These are phyloP conservation scores for Scaptomyza pallida DNA, from an alignment of 1,140 invertebrate genomes.

Conservation along the genomic window DNA sequence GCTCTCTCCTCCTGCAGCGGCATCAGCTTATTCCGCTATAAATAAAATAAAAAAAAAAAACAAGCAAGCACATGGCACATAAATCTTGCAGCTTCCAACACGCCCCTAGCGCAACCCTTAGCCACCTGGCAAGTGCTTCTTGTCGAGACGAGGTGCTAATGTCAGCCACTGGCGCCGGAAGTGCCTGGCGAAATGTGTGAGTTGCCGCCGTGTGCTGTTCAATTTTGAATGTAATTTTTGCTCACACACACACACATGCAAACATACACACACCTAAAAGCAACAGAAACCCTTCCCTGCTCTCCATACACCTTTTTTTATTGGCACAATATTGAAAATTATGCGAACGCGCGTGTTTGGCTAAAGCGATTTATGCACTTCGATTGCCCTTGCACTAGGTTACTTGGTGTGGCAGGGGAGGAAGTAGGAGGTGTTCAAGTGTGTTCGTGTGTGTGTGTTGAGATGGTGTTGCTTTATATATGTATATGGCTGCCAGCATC, in stretches of 20 bases:
- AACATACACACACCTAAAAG: conserved; percentile 3
- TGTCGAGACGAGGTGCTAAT: conserved; percentile 69
- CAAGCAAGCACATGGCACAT: conserved; percentile 61
- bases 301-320: conserved; percentile 53
- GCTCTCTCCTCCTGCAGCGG: conserved; percentile 22
- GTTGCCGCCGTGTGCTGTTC: conserved; percentile 54
- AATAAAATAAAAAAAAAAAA: conserved; percentile 23
- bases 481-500: neutral
- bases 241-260: conserved; percentile 25
- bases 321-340: conserved; percentile 79
- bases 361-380: conserved; percentile 70
- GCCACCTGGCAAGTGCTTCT: conserved; percentile 43
- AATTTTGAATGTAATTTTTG: conserved; percentile 78
- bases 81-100: conserved; percentile 57
- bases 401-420: neutral
- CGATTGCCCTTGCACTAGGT: conserved; percentile 12
- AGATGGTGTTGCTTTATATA: no score
- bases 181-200: conserved; percentile 51
- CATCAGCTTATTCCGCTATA: conserved; percentile 38
- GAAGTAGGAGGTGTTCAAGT: neutral
- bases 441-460: neutral
- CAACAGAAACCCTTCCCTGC: conserved; percentile 14
- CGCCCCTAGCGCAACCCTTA: conserved; percentile 3
- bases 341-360: conserved; percentile 67
- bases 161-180: conserved; percentile 55